Evolutionary conservation across 2,797 vertebrate species (phyloP).

Genomic region (Lepidocolaptes lacrymiger): DNA sequence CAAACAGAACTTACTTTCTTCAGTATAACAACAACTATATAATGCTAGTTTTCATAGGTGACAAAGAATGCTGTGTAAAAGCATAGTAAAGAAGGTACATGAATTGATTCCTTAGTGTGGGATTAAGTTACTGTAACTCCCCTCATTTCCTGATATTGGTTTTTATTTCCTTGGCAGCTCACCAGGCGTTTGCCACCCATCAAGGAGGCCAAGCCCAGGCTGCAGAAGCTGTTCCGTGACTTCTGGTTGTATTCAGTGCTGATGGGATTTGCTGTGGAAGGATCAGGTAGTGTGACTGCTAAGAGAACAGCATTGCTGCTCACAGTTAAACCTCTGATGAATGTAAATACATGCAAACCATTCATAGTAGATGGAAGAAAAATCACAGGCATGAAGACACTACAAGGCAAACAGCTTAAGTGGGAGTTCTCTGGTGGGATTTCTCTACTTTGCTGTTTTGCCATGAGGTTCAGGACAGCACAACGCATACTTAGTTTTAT

Average conservation of each 20-base stretch:
- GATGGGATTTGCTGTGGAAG: slow-evolving; percentile 97
- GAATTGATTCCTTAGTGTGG: background rate
- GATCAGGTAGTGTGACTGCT: slow-evolving; percentile 84
- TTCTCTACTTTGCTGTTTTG: background rate
- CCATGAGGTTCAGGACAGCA: background rate
- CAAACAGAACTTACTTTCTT: background rate
- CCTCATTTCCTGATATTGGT: background rate
- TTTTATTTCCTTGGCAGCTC: slow-evolving; percentile 77
- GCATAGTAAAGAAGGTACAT: background rate
- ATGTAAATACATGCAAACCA: background rate
- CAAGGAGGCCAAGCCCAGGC: slow-evolving; percentile 92
- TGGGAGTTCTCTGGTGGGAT: background rate
- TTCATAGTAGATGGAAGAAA: background rate
- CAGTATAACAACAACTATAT: background rate
- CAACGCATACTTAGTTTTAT: background rate
- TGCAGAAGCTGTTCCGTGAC: slow-evolving; percentile 96
- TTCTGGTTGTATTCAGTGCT: slow-evolving; percentile 98
- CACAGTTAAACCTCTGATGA: background rate
- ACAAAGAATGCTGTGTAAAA: background rate
- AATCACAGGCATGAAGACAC: background rate
- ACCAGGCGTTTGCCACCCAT: slow-evolving; percentile 90
- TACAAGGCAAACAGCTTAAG: background rate
- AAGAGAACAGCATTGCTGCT: background rate
- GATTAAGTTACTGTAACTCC: slow-evolving; percentile 38
- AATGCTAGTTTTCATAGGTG: background rate